A percentile compares a stretch with the other conserved stretches of the same genome.
Evolutionary conservation across 2,797 vertebrate genomes (phyloP).

Genomic region (Pseudomugil tenellus): DNA sequence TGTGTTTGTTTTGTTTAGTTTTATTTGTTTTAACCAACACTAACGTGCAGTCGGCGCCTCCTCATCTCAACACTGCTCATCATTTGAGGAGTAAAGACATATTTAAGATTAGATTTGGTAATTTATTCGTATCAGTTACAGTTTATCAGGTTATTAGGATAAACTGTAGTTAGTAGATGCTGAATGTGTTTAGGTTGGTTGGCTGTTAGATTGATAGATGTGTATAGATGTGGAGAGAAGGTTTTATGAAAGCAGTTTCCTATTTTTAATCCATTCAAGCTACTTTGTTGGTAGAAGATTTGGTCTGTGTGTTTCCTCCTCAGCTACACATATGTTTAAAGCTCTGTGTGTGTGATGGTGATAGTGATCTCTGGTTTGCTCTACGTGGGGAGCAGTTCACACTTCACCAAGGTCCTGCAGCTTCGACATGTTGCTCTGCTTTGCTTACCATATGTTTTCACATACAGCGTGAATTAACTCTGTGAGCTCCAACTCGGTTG

Average conservation of each 20-base stretch:
- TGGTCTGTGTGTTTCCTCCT: constrained; percentile 56
- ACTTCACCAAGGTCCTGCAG: constrained; percentile 27
- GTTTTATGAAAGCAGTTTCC: constrained; percentile 44
- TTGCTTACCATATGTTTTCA: constrained; percentile 43
- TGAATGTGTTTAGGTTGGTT: constrained; percentile 36
- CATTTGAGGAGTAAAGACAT: background rate
- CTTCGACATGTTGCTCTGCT: constrained; percentile 44
- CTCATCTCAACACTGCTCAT: constrained; percentile 1
- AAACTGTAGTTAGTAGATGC: constrained; percentile 35
- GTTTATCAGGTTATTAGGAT: constrained; percentile 18
- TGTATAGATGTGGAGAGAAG: constrained; percentile 21
- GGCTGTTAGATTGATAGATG: constrained; percentile 46
- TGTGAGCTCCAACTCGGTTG: constrained; percentile 24
- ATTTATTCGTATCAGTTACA: constrained; percentile 18
- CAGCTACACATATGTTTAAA: constrained; percentile 50
- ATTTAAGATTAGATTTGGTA: background rate
- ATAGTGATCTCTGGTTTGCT: constrained; percentile 42
- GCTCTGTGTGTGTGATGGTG: constrained; percentile 46
- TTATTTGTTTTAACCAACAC: background rate
- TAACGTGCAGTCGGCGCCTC: background rate
- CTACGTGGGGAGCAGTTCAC: constrained; percentile 41
- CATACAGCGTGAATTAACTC: constrained; percentile 13
- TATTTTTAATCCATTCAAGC: constrained; percentile 20
- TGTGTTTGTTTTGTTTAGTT: constrained; percentile 10
- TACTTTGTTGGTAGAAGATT: constrained; percentile 62